Base-by-base conservation (phyloP, 2,797 vertebrate genomes). In the Uromys caudimaculatus region DNA sequence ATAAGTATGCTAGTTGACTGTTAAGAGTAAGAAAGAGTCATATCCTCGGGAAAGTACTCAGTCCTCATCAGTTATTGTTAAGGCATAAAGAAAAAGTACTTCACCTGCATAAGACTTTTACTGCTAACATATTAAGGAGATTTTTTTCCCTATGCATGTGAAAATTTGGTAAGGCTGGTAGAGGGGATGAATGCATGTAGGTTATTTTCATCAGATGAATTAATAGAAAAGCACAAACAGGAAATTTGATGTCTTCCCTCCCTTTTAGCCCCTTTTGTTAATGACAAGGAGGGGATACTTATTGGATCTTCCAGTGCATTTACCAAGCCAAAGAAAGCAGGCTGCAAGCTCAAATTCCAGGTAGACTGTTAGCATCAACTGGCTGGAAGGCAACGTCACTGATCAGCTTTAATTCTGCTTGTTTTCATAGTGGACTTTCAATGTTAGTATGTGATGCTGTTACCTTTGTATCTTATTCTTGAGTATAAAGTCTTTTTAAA, bases 171-270 rank as follows among this genome's bases (percentile, higher is more conserved):
- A 24, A 77, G 0, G 23, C 32, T 58, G 27, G 47, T n/a, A 10
- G 10, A 21, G 6, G 21, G 14, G 3, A 35, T 32, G 54, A 81
- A 2, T 17, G 21, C 4, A 24, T 0, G 0, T 3, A 17, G 19
- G 3, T 6, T 89, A 32, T 76, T 54, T 78, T 75, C 29, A 94
- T 56, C 56, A 62, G 52, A 77, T 29, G 84, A 88, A 84, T 44
- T 47, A 94, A 83, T 16, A 79, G 60, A 86, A 64, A 62, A 73
- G 35, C 75, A 77, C 29, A 95, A 38, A n/a, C 7, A 94, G 47
- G n/a, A 85, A 64, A 23, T 71, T 21, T 2, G 0, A 23, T 35
- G 24, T 58, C 13, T 44, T 17, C 27, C 6, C 11, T 3, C 7
- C 64, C 60, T 76, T 64, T 23, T 52, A 2, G n/a, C 12, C 62